Evolutionary conservation across 2,113 vertebrate genomes (phyloP).

Genomic region (Lathamus discolor): DNA sequence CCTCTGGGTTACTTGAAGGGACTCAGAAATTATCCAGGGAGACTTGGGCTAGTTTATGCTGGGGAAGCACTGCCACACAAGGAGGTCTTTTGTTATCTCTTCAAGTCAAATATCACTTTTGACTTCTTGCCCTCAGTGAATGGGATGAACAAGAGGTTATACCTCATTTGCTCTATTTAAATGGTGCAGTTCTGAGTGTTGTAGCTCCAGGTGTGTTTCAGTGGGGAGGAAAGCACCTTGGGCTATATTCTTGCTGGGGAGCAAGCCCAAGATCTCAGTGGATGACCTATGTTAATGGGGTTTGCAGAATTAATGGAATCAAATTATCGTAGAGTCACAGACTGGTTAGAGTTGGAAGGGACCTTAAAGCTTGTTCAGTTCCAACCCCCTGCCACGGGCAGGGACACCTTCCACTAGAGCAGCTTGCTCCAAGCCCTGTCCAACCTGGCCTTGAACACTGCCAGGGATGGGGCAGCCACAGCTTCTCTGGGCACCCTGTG

Average conservation of each 20-base stretch:
- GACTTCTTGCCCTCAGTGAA: not conserved
- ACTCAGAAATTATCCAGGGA: not conserved
- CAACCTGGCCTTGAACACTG: not conserved
- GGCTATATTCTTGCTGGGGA: fast-evolving
- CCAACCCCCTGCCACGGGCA: fast-evolving
- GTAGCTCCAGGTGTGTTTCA: fast-evolving
- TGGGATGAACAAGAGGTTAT: fast-evolving
- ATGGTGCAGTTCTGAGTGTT: not conserved
- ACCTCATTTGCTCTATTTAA: fast-evolving
- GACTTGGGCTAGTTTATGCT: not conserved
- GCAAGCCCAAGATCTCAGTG: not conserved
- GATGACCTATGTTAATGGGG: not conserved
- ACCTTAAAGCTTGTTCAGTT: not conserved
- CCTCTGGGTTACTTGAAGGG: not conserved
- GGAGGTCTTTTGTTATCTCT: not conserved
- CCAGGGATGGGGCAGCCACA: not conserved
- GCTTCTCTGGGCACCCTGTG: not conserved
- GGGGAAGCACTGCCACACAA: fast-evolving
- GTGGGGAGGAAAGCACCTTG: not conserved
- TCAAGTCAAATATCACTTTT: not conserved
- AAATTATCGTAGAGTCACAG: not conserved
- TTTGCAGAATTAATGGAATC: not conserved
- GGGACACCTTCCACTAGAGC: not conserved
- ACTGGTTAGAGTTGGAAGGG: not conserved
- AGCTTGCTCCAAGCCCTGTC: not conserved